A percentile compares a stretch with the other conserved stretches of the same genome.
Evolutionary conservation across 2,797 vertebrate species (phyloP).

Genomic region (Mus spretus): DNA sequence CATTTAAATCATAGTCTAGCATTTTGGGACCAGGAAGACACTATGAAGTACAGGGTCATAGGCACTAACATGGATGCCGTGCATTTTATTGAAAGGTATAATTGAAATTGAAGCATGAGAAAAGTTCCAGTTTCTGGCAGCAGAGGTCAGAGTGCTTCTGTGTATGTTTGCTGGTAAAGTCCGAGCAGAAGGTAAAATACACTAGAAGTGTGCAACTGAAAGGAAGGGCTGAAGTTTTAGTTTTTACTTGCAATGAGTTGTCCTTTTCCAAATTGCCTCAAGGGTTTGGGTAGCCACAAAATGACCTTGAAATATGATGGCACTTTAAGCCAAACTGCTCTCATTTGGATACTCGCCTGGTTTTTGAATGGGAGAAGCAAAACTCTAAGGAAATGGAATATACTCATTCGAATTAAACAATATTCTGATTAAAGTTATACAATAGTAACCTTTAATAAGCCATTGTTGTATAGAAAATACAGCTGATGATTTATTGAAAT

Average conservation of each 20-base stretch:
- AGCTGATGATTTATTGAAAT: not conserved
- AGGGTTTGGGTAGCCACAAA: not conserved
- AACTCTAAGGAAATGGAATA: not conserved
- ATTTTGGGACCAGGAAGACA: not conserved
- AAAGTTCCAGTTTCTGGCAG: conserved; percentile 86
- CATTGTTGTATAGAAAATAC: conserved; percentile 30
- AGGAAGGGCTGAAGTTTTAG: not conserved
- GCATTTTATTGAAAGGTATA: not conserved
- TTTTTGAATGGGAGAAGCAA: conserved; percentile 56
- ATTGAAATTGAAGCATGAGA: conserved; percentile 49
- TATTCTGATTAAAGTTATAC: not conserved
- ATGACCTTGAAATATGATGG: not conserved
- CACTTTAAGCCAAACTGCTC: not conserved
- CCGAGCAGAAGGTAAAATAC: not conserved
- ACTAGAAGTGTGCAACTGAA: not conserved
- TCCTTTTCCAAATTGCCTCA: not conserved
- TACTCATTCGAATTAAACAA: not conserved
- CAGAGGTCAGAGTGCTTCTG: conserved; percentile 88
- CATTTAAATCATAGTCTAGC: not conserved
- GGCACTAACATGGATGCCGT: not conserved
- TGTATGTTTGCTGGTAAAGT: not conserved
- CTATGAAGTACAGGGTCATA: not conserved
- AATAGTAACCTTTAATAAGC: not conserved
- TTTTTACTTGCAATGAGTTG: not conserved
- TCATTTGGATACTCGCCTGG: not conserved